A percentile compares a stretch with the other conserved stretches of the same genome.
Conservation (phyloP, 2,797 vertebrate species). For the Limosa lapponica region DNA sequence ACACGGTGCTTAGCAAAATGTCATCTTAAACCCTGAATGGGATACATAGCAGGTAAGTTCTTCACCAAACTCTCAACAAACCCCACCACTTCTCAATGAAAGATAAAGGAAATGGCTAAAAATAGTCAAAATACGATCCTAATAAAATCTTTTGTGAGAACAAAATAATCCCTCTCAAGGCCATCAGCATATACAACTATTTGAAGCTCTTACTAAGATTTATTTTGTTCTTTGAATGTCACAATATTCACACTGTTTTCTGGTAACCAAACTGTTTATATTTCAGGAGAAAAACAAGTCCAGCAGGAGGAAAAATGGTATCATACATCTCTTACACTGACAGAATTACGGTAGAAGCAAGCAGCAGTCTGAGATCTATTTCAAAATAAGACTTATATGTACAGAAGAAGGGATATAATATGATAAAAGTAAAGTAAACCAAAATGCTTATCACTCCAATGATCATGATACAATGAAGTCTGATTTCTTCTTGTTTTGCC, state of each 20-base stretch:
- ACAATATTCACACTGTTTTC: background rate
- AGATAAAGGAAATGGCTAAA: background rate
- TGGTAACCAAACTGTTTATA: conserved; percentile 6
- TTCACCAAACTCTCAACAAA: background rate
- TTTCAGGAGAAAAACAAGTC: conserved; percentile 23
- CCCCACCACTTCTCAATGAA: background rate
- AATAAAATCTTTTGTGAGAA: background rate
- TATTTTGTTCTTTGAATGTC: background rate
- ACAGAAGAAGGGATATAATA: background rate
- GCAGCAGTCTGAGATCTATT: background rate
- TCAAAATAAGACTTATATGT: background rate
- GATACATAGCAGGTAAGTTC: background rate
- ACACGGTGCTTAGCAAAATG: background rate
- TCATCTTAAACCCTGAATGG: background rate
- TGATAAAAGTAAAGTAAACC: background rate
- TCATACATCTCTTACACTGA: background rate
- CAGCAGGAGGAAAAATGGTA: background rate
- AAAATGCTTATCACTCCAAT: background rate
- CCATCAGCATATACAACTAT: background rate
- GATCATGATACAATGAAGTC: background rate
- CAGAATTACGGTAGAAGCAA: background rate
- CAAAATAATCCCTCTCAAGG: background rate
- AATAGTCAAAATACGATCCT: background rate
- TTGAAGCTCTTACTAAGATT: background rate
- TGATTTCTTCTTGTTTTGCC: background rate